Evolutionary conservation across 2,888 invertebrate species (phyloP), one percentile per base, ranked within the genome.

Genomic region (Cheilosia pagana): DNA sequence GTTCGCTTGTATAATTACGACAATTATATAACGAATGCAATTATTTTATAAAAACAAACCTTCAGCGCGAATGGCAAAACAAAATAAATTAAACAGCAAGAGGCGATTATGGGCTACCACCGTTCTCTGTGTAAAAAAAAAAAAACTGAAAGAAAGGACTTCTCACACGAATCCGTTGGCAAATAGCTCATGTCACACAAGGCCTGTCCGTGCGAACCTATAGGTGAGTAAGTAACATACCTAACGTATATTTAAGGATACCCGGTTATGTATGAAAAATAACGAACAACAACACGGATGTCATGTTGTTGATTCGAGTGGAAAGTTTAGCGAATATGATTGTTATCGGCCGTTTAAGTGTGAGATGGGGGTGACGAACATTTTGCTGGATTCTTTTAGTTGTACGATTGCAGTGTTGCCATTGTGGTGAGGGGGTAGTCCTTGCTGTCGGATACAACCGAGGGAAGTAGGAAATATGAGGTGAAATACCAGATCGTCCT

Each of bases 291-390:
- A 75, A 55, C 79, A 79, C 85, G 85, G 85, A 85, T 85, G 85
- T 76, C 85, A 85, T 85, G 85, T 85, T 81, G 85, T 79, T 85
- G 81, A 79, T 85, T 85, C 85, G 85, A 85, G 85, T 85, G 85
- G 85, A 85, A 79, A 85, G 85, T 85, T 85, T 85, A 85, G 85
- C 85, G 85, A 85, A 85, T 79, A 75, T 67, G 85, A 85, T 85
- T 48, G 21, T 67, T 85, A 85, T 85, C 85, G 55, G 57, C 35
- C 65, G 25, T 43, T 45, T 53, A 85, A 85, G 85, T 85, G 85
- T 79, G 79, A 85, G 85, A 79, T 85, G 65, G 85, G 78, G 85
- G 85, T 76, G 85, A 79, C 79, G 75, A 79, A 71, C 83, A 75
- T 60, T 85, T 85, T 75, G 70, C 70, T 75, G 60, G 21, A 79